These are phyloP conservation scores for Dufourea novaeangliae DNA, from an alignment of 1,140 invertebrate genomes.

Conservation along the genomic window DNA sequence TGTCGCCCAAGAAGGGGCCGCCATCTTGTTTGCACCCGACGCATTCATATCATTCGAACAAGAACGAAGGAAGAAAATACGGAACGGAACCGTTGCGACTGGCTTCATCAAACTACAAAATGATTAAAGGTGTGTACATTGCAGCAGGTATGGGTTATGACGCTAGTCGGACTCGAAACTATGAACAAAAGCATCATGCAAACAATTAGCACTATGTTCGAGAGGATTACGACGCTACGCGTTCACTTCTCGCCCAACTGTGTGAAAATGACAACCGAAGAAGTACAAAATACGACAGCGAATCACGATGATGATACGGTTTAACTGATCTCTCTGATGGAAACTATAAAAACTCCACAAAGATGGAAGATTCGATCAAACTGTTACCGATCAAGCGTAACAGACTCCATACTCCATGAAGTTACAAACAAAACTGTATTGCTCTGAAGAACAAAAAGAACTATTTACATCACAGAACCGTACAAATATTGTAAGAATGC, in stretches of 20 bases:
- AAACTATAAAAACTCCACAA: background rate
- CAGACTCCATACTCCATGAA: background rate
- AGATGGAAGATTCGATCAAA: background rate
- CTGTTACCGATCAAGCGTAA: background rate
- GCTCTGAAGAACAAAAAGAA: background rate
- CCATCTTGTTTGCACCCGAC: background rate
- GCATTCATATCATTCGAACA: background rate
- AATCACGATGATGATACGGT: background rate
- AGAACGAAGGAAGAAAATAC: background rate
- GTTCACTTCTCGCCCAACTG: background rate
- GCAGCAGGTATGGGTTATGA: constrained; percentile 9
- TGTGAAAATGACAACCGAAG: background rate
- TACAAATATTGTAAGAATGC: no score
- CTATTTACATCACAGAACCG: background rate
- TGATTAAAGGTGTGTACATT: background rate
- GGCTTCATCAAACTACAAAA: background rate
- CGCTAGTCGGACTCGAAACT: constrained; percentile 12
- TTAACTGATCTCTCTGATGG: background rate
- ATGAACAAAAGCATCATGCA: constrained; percentile 70
- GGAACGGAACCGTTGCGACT: no score
- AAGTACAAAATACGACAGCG: background rate
- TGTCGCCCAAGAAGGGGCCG: background rate
- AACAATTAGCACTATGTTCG: constrained; percentile 51
- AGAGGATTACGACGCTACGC: constrained; percentile 1
- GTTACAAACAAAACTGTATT: no score